Evolutionary conservation across 2,113 vertebrate species (phyloP).

Genomic region (Rhynchomys soricoides): DNA sequence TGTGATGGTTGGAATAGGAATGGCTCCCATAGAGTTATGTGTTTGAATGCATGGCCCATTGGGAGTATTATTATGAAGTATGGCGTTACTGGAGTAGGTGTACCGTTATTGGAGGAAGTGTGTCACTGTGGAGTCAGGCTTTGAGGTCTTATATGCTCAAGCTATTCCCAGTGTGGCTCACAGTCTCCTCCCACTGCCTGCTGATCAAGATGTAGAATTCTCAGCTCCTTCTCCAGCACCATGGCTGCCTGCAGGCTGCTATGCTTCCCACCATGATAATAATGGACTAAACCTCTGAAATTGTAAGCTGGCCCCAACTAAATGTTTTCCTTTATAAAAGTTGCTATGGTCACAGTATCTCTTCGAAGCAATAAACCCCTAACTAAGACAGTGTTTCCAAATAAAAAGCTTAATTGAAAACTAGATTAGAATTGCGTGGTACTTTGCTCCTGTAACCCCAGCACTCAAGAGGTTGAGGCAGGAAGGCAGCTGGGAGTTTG

Average conservation of each 20-base stretch:
- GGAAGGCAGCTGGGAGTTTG: not conserved
- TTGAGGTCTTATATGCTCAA: not conserved
- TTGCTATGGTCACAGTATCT: not conserved
- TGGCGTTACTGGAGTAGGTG: not conserved
- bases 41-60: not conserved
- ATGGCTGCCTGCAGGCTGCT: not conserved
- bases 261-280: not conserved
- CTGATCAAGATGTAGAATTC: not conserved
- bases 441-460: not conserved
- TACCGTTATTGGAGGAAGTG: not conserved
- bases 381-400: slow-evolving; percentile 30
- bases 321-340: not conserved
- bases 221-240: not conserved
- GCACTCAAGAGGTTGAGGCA: not conserved
- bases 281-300: not conserved
- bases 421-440: not conserved
- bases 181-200: not conserved
- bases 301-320: not conserved
- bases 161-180: not conserved
- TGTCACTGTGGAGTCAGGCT: not conserved
- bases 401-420: not conserved
- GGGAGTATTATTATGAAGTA: not conserved
- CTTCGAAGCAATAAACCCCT: not conserved
- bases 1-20: not conserved
- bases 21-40: not conserved